These are phyloP conservation scores for Ryuthela nishihirai DNA, from an alignment of 2,888 invertebrate genomes.

Conservation along the genomic window DNA sequence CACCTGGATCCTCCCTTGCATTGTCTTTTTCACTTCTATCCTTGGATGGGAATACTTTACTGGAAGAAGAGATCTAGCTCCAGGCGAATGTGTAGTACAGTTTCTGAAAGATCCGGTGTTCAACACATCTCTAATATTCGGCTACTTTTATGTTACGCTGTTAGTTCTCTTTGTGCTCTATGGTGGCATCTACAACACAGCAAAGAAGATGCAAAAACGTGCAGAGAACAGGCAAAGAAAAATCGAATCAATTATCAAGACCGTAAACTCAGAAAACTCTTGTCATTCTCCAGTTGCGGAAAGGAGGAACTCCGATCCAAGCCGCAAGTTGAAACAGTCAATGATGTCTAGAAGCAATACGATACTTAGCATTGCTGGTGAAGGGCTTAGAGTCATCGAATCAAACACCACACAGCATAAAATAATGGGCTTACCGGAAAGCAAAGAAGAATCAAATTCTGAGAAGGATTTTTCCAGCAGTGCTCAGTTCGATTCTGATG, in stretches of 20 bases:
- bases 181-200: slow-evolving; percentile 94
- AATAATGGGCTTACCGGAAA: too few species aligned
- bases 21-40: slow-evolving; percentile 94
- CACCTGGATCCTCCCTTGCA: slow-evolving; percentile 94
- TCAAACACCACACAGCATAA: background rate
- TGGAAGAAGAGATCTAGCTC: slow-evolving; percentile 78
- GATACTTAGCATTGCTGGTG: slow-evolving; percentile 58
- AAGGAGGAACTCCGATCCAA: background rate
- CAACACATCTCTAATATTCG: slow-evolving; percentile 92
- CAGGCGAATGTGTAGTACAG: slow-evolving; percentile 90
- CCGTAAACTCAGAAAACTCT: slow-evolving; percentile 48
- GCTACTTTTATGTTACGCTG: slow-evolving; percentile 95
- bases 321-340: background rate
- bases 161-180: slow-evolving; percentile 93
- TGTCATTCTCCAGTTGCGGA: background rate
- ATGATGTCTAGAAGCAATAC: background rate
- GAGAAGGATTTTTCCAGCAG: slow-evolving; percentile 1
- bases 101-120: slow-evolving; percentile 96
- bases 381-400: slow-evolving; percentile 51
- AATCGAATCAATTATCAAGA: slow-evolving; percentile 90
- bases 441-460: background rate
- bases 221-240: slow-evolving; percentile 93
- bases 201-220: slow-evolving; percentile 94
- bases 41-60: slow-evolving; percentile 99
- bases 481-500: slow-evolving; percentile 4